These are phyloP conservation scores for Pararge aegeria DNA, from an alignment of 1,140 invertebrate species.

Conservation along the genomic window DNA sequence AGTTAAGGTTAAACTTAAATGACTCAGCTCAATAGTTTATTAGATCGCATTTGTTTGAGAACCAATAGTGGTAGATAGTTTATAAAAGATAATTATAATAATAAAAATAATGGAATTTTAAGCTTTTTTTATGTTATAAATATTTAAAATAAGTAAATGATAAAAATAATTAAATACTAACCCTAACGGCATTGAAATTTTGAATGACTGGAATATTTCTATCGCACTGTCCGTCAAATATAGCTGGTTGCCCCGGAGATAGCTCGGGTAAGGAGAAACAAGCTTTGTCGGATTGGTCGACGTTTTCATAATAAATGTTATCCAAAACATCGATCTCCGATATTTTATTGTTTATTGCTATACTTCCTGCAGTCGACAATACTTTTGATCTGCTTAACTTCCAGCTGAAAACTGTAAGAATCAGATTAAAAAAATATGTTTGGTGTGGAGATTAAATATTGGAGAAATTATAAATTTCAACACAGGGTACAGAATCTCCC, in stretches of 20 bases:
- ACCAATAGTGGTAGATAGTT: too few relatives aligned
- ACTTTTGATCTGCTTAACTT: slow-evolving; percentile 51
- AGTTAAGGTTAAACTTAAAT: too few relatives aligned
- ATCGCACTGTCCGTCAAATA: slow-evolving; percentile 52
- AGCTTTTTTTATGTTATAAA: too few relatives aligned
- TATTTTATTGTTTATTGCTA: slow-evolving; percentile 44
- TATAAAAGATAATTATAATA: too few relatives aligned
- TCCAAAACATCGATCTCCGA: slow-evolving; percentile 39
- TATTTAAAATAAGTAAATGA: too few relatives aligned
- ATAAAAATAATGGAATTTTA: too few relatives aligned
- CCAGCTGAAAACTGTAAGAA: slow-evolving; percentile 57
- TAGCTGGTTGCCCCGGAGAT: slow-evolving; percentile 35
- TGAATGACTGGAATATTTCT: slow-evolving; percentile 37
- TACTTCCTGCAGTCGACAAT: slow-evolving; percentile 28
- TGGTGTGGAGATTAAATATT: too few relatives aligned
- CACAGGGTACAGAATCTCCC: too few relatives aligned
- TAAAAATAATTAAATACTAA: slow-evolving; percentile 23
- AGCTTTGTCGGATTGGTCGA: slow-evolving; percentile 44
- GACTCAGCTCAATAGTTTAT: too few relatives aligned
- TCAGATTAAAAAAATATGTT: background rate
- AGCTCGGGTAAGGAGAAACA: slow-evolving; percentile 57
- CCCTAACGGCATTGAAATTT: slow-evolving; percentile 37
- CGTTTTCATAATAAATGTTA: slow-evolving; percentile 43
- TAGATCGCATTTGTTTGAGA: too few relatives aligned
- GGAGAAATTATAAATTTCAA: too few relatives aligned